Base-by-base conservation (phyloP, 35 echinoderm and acorn worm genomes). In the Stichopus chloronotus region DNA sequence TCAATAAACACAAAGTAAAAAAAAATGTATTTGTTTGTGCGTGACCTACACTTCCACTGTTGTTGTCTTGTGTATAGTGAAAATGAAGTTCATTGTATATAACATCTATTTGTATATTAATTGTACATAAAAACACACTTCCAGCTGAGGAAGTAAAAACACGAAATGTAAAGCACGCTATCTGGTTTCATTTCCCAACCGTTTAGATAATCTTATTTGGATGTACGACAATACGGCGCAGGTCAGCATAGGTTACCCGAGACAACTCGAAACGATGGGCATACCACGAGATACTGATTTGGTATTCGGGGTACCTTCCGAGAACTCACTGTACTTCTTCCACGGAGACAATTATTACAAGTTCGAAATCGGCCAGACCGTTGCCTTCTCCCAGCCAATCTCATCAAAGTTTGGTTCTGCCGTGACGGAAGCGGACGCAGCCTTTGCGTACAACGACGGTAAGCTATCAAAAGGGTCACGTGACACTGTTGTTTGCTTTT, bases 271-370 rank as follows among this genome's bases (percentile, higher is more conserved):
- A 19, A 17, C 14, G 21, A 63, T 88, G 5, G 25, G 25, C 4
- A 6, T 88, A 23, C 86, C 86, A 61, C 58, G 14, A 68, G 25
- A 7, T 21, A 17, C 63, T 8, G 86, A 88, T 58, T 14, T 13
- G 4, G 58, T 88, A 14, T 88, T 88, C 52, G 58, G 57, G 16
- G 4, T 63, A 6, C 57, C 57, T 5, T 88, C 86, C 17, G 86
- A 88, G 19, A 25, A 61, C 11, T 4, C 53, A 0, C 52, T 88
- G n/a, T 88, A 88, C 17, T 88, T 88, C 86, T 88, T 88, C 58
- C 10, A 61, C 8, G 86, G n/a, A 88, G 10, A 21, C 58, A 25
- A 23, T 58, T 88, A 88, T 58, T 88, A 88, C 86, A 20, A 58
- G 25, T 19, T 88, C 5, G 57, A 7, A 63, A 58, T 7, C 4